Evolutionary conservation across 23 tunicate species (phyloP), one percentile per base, ranked within the genome.

Genomic region (Ascidia mentula): DNA sequence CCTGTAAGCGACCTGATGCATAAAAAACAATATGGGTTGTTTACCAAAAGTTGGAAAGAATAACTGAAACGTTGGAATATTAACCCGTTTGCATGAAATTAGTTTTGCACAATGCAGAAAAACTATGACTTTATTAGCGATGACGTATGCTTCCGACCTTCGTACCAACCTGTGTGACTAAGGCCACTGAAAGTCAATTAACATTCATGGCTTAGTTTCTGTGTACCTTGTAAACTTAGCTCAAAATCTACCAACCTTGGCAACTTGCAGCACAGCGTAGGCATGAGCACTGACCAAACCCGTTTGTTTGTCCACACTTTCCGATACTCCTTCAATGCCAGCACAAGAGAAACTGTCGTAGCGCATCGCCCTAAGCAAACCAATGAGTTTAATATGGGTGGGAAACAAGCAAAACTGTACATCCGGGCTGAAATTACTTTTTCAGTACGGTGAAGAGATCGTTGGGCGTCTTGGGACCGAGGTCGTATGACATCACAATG

Each of bases 231-330:
- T n/a, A n/a, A n/a, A n/a, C n/a, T n/a, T n/a, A n/a, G n/a, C n/a
- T n/a, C n/a, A n/a, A n/a, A n/a, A n/a, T n/a, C n/a, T n/a, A 74
- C 86, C 83, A 46, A 92, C 97, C 79, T 77, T 75, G 1, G 74
- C 75, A 0, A 73, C 85, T 37, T 73, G 60, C 17, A 89, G 90
- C 13, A 87, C 60, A 9, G 97, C 46, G 74, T 92, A 92, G 37
- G 92, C 97, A 40, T 92, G 97, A 9, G 89, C 92, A 60, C 86
- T 83, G 46, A 92, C 89, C 22, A 92, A 79, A 0, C 97, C 97
- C 3, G 95, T 84, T 20, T 7, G 45, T 34, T 60, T 59, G 46
- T 92, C 82, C 34, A 40, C 79, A 6, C 32, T 40, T 26, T 92
- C 83, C 17, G 83, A 31, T 0, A 61, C 73, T 0, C 82, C 91